These are phyloP conservation scores for Planococcus citri DNA, from an alignment of 1,140 invertebrate genomes.

Conservation along the genomic window DNA sequence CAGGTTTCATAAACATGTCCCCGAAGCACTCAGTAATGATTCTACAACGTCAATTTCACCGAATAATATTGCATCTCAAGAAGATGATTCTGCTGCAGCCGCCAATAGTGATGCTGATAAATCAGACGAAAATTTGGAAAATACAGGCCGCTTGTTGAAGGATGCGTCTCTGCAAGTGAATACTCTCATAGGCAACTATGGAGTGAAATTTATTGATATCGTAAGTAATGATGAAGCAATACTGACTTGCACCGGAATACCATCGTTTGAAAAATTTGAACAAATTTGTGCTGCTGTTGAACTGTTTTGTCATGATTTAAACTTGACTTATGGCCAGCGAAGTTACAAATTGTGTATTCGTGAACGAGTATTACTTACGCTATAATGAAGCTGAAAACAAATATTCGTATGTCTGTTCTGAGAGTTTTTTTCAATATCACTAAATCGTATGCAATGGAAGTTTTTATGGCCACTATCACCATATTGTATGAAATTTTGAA, in stretches of 20 bases:
- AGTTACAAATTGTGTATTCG: slow-evolving; percentile 13
- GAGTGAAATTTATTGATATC: neutral
- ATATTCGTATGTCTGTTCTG: slow-evolving; percentile 11
- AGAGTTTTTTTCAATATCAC: slow-evolving; percentile 17
- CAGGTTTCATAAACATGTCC: no score
- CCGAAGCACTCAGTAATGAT: no score
- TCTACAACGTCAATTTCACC: no score
- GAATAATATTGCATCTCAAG: no score
- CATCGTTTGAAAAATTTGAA: neutral
- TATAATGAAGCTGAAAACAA: slow-evolving; percentile 23
- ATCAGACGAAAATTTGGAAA: no score
- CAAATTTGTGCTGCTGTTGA: neutral
- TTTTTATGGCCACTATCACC: slow-evolving; percentile 22
- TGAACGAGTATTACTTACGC: slow-evolving; percentile 22
- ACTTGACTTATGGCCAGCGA: neutral
- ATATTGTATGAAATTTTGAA: slow-evolving; percentile 22
- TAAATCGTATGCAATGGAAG: slow-evolving; percentile 3
- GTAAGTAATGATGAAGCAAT: neutral
- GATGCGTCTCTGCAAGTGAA: neutral
- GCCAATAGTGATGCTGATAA: neutral
- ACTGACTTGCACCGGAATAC: neutral
- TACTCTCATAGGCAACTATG: neutral
- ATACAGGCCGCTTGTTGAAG: neutral
- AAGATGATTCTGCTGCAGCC: neutral
- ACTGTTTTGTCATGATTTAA: neutral